Conservation (phyloP, 2,113 vertebrate species). For the Tupaia chinensis region DNA sequence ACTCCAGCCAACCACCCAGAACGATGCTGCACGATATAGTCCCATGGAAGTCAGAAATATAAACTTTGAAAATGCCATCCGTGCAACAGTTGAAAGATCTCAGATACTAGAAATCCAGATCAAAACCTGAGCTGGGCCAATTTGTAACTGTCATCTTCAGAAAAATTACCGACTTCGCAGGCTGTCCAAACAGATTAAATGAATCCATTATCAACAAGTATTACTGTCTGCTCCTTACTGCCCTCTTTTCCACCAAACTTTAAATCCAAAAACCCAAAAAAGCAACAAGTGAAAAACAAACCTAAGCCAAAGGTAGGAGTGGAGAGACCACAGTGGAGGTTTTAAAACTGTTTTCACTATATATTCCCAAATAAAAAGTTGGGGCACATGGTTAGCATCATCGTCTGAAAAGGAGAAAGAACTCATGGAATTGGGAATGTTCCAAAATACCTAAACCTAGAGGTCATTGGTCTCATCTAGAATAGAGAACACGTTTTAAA, state of each 20-base stretch:
- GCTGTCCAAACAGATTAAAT: background rate
- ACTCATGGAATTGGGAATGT: background rate
- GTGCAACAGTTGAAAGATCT: background rate
- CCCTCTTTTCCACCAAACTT: background rate
- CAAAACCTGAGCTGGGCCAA: background rate
- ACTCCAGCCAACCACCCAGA: no score
- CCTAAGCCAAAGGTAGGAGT: background rate
- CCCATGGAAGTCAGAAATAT: background rate
- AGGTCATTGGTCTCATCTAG: background rate
- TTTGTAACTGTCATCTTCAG: background rate
- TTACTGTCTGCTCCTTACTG: background rate
- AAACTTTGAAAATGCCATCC: background rate
- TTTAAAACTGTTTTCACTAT: background rate
- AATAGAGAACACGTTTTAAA: background rate
- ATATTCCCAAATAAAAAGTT: conserved; percentile 18
- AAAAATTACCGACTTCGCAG: background rate
- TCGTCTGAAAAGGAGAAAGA: background rate
- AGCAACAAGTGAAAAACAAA: background rate
- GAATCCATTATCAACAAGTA: background rate
- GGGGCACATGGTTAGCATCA: background rate
- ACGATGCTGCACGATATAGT: background rate
- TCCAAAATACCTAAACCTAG: background rate
- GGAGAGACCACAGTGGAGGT: background rate
- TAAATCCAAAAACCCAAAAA: background rate
- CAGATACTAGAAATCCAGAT: background rate